Evolutionary conservation across 2,113 vertebrate genomes (phyloP).

Genomic region (Microtus pennsylvanicus): DNA sequence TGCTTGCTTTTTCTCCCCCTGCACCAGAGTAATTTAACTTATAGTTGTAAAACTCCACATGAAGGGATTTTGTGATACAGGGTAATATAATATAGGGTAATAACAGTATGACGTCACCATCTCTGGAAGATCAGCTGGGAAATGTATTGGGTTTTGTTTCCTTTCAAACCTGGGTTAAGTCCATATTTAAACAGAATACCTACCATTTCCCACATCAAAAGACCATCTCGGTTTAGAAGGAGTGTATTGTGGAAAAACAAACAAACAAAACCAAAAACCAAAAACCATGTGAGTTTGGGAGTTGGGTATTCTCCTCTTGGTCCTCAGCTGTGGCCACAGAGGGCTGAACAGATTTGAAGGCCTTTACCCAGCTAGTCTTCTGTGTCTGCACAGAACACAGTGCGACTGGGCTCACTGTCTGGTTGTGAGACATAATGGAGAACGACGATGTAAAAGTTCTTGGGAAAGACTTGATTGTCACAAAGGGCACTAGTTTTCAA

Average conservation of each 20-base stretch:
- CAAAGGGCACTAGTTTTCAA: not conserved
- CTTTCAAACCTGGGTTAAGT: not conserved
- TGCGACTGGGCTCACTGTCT: not conserved
- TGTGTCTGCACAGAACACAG: not conserved
- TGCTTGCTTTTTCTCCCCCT: not conserved
- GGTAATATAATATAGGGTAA: not conserved
- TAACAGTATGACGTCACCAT: not conserved
- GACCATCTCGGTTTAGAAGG: not conserved
- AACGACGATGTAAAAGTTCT: not conserved
- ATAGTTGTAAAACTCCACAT: not conserved
- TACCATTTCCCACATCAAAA: conserved; percentile 2
- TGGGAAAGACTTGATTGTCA: not conserved
- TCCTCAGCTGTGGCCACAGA: not conserved
- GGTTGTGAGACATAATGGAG: not conserved
- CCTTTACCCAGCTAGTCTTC: not conserved
- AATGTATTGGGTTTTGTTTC: not conserved
- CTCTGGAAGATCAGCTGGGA: not conserved
- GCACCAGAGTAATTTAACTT: not conserved
- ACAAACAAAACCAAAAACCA: too few relatives aligned
- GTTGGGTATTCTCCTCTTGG: not conserved
- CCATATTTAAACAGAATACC: not conserved
- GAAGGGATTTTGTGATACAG: not conserved
- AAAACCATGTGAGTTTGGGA: not conserved
- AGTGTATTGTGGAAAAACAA: not conserved
- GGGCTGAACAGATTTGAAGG: not conserved